Conservation (phyloP, 2,888 invertebrate genomes). For the Eilema griseolum region DNA sequence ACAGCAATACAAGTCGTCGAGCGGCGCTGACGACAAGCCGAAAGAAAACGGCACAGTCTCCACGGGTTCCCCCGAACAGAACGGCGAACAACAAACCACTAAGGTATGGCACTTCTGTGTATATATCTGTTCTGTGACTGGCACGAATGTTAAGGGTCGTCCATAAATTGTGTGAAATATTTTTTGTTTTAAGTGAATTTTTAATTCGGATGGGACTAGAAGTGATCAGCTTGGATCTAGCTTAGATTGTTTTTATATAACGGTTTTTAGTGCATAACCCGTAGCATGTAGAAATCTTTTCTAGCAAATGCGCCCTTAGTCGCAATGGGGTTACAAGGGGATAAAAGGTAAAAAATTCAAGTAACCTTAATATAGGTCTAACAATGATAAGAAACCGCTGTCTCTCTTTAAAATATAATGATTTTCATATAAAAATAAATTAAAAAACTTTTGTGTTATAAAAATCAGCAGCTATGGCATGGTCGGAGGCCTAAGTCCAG, state of each 20-base stretch:
- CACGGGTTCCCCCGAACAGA: conserved; percentile 87
- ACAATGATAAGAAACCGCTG: no score
- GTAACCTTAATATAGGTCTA: no score
- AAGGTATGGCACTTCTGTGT: conserved; percentile 75
- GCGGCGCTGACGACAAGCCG: conserved; percentile 88
- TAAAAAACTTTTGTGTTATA: background rate
- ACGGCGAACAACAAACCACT: conserved; percentile 82
- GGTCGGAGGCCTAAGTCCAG: background rate
- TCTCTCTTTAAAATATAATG: no score
- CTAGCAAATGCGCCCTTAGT: no score
- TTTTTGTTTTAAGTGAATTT: background rate
- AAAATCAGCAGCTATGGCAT: background rate
- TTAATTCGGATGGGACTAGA: background rate
- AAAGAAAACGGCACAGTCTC: conserved; percentile 93
- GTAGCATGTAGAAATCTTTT: no score
- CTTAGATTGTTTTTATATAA: no score
- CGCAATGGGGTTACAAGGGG: no score
- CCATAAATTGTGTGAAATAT: background rate
- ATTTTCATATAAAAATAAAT: no score
- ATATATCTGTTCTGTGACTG: no score
- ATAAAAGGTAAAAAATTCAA: no score
- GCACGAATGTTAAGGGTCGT: background rate
- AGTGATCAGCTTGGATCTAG: background rate
- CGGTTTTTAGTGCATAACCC: no score
- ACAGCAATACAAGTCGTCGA: conserved; percentile 93